Evolutionary conservation across 2,797 vertebrate genomes (phyloP).

Genomic region (Poeciliopsis paucimaculata): DNA sequence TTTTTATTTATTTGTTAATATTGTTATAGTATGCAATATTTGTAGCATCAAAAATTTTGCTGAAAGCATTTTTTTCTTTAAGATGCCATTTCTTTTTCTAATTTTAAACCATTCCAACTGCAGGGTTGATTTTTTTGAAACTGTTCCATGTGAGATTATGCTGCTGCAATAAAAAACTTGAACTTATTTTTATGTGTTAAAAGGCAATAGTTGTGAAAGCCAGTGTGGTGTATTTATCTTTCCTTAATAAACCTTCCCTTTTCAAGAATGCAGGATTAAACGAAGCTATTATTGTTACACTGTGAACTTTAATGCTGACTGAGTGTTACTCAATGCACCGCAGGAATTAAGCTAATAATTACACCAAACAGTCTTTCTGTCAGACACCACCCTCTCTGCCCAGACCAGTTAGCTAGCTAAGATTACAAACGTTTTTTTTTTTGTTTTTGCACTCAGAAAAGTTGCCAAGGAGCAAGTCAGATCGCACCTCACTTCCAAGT

Average conservation of each 20-base stretch:
- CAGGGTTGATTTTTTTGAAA: not conserved
- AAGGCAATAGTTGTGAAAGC: not conserved
- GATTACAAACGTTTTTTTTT: constrained; percentile 1
- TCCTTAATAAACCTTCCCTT: constrained; percentile 2
- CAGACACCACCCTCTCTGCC: not conserved
- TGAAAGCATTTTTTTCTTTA: not conserved
- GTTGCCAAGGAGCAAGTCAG: not conserved
- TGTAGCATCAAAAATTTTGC: not conserved
- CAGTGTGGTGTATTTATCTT: not conserved
- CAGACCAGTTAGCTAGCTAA: not conserved
- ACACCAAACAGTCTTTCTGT: constrained; percentile 4
- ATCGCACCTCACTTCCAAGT: not conserved
- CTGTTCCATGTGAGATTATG: not conserved
- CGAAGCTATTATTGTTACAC: not conserved
- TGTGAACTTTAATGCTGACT: constrained; percentile 1
- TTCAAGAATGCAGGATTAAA: not conserved
- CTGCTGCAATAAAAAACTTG: not conserved
- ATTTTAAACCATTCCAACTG: not conserved
- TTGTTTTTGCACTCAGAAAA: not conserved
- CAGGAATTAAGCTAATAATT: constrained; percentile 10
- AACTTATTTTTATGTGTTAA: not conserved
- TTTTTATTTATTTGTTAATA: not conserved
- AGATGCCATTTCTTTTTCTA: not conserved
- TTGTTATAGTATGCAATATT: not conserved
- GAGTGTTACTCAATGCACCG: not conserved